Percentiles rank a stretch among this genome's conserved stretches.
These are phyloP conservation scores for Dasypogon diadema DNA, from an alignment of 2,888 invertebrate genomes.

Conservation along the genomic window DNA sequence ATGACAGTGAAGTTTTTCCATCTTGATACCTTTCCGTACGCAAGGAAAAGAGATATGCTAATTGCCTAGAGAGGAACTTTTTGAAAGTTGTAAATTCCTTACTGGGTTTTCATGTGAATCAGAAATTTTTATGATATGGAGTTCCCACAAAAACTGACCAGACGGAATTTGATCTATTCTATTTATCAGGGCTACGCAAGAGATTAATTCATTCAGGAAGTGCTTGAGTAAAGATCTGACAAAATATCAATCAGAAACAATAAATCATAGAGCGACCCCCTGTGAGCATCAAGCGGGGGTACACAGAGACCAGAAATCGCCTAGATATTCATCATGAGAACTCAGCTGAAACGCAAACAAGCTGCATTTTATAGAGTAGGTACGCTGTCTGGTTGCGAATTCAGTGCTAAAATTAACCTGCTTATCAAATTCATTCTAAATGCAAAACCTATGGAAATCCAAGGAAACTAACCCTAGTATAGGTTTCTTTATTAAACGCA, in stretches of 20 bases:
- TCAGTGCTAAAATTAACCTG: not conserved
- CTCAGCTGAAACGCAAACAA: constrained; percentile 3
- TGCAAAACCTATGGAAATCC: not conserved
- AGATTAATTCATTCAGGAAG: constrained; percentile 53
- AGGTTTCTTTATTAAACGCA: not conserved
- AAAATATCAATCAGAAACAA: constrained; percentile 53
- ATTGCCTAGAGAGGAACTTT: not conserved
- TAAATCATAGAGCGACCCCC: constrained; percentile 52
- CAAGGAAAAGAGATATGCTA: constrained; percentile 1
- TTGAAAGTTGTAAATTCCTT: not conserved
- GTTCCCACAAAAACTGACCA: constrained; percentile 23
- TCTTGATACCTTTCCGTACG: not conserved
- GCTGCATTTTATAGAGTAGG: not conserved
- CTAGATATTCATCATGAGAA: constrained; percentile 31
- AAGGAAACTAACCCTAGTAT: not conserved
- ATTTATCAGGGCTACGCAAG: constrained; percentile 36
- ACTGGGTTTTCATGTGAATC: not conserved
- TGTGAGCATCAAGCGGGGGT: not conserved
- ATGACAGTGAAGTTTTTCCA: constrained; percentile 32
- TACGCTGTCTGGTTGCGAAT: not conserved
- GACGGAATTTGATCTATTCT: constrained; percentile 6
- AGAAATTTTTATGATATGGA: not conserved
- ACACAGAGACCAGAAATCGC: constrained; percentile 1
- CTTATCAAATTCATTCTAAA: not conserved
- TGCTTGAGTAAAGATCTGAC: constrained; percentile 47